Conservation (phyloP, 2,888 invertebrate species). For the Caenorhabditis angaria region DNA sequence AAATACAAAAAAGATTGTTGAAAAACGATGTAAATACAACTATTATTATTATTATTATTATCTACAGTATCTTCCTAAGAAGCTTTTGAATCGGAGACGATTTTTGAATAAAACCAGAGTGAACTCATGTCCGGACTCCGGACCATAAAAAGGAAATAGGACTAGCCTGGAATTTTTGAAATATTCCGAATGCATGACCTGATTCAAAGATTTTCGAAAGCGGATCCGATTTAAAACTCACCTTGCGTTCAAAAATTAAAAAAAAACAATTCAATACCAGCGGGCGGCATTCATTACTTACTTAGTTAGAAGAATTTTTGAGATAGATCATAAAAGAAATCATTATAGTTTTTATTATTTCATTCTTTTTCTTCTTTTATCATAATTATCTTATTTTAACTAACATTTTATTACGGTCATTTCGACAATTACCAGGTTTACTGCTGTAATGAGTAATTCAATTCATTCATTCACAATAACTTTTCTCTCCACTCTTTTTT, state of each 20-base stretch:
- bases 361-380: neutral
- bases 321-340: conserved; percentile 1
- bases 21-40: conserved; percentile 2
- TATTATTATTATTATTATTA: neutral
- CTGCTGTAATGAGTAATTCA: neutral
- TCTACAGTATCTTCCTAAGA: no score
- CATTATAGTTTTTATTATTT: conserved; percentile 2
- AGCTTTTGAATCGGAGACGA: no score
- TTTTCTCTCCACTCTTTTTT: neutral
- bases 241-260: neutral
- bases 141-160: no score
- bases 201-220: no score
- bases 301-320: neutral
- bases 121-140: no score
- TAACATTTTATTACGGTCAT: conserved; percentile 2
- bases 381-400: neutral
- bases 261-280: no score
- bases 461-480: neutral
- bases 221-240: no score
- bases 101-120: no score
- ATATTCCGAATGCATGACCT: no score
- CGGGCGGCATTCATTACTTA: no score
- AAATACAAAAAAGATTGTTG: neutral
- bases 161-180: no score
- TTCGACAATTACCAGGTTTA: neutral